Evolutionary conservation across 2,113 vertebrate species (phyloP).

Genomic region (Agapornis roseicollis): DNA sequence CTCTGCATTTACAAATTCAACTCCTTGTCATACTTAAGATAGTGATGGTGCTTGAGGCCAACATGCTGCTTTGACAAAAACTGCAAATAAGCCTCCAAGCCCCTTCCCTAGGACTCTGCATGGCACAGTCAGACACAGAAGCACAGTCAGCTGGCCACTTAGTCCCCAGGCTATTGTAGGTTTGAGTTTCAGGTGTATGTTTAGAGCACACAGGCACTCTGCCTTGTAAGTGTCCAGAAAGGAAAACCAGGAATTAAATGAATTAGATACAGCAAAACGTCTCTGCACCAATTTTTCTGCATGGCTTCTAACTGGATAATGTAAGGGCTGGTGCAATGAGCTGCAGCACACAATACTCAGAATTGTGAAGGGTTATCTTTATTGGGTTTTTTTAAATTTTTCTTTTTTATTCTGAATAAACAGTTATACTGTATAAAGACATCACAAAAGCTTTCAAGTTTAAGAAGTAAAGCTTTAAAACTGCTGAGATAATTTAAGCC

Average conservation of each 20-base stretch:
- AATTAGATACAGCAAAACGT: not conserved
- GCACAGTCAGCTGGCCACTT: not conserved
- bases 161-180: fast-evolving
- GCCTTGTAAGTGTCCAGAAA: not conserved
- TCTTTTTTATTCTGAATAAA: not conserved
- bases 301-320: not conserved
- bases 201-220: not conserved
- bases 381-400: not conserved
- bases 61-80: not conserved
- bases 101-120: not conserved
- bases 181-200: not conserved
- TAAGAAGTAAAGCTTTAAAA: not conserved
- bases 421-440: not conserved
- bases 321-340: not conserved
- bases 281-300: not conserved
- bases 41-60: not conserved
- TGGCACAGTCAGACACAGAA: not conserved
- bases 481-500: not conserved
- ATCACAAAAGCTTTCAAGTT: not conserved
- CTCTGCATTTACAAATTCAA: not conserved
- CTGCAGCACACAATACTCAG: not conserved
- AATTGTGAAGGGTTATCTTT: not conserved
- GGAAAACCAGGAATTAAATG: not conserved
- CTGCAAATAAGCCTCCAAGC: not conserved
- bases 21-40: not conserved